Evolutionary conservation across 2,113 vertebrate genomes (phyloP).

Genomic region (Orthonyx spaldingii): DNA sequence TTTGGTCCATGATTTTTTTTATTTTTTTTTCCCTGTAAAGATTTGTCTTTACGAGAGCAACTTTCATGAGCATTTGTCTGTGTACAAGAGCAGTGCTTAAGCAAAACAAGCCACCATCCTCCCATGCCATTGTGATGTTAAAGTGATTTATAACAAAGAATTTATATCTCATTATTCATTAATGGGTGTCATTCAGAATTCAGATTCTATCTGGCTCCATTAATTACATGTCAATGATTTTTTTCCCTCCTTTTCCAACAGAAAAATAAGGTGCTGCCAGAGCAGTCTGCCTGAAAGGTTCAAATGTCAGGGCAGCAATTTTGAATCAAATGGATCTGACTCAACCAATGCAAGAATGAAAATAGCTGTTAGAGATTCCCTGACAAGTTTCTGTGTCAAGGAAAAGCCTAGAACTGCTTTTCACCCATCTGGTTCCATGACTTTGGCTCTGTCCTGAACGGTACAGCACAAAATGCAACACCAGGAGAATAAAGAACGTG

Average conservation of each 20-base stretch:
- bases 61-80: background rate
- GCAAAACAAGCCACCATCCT: background rate
- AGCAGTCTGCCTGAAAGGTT: slow-evolving; percentile 10
- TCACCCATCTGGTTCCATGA: background rate
- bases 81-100: background rate
- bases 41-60: background rate
- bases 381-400: background rate
- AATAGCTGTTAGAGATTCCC: slow-evolving; percentile 7
- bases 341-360: background rate
- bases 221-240: background rate
- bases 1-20: background rate
- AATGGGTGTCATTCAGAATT: slow-evolving; percentile 5
- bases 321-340: background rate
- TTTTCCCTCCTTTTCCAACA: background rate
- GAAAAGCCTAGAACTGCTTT: background rate
- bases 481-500: background rate
- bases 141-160: background rate
- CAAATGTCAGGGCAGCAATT: slow-evolving; percentile 13
- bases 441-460: background rate
- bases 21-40: background rate
- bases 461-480: background rate
- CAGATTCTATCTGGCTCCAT: background rate
- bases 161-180: slow-evolving; percentile 25
- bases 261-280: slow-evolving; percentile 1
- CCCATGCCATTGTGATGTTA: background rate